These are phyloP conservation scores for Bombus superbus DNA, from an alignment of 1,140 invertebrate genomes.

Conservation along the genomic window DNA sequence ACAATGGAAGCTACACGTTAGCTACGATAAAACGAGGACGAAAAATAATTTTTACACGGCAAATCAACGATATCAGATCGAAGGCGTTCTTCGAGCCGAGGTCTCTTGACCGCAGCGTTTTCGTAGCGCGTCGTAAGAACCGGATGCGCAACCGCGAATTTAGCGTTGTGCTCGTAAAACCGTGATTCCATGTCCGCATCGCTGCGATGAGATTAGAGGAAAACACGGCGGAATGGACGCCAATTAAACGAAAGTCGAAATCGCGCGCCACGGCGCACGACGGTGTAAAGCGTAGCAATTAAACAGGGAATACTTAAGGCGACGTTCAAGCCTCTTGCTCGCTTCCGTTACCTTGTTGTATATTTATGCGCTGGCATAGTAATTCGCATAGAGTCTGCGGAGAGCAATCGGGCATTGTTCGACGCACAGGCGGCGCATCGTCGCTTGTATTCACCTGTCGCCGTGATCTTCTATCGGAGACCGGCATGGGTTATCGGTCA, in stretches of 20 bases:
- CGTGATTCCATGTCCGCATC: conserved; percentile 8
- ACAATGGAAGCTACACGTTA: neutral
- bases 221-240: neutral
- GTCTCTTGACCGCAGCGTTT: neutral
- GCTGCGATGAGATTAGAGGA: conserved; percentile 14
- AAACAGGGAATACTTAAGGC: conserved; percentile 9
- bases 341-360: neutral
- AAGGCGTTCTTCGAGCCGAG: neutral
- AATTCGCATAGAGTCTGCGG: neutral
- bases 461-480: neutral
- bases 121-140: neutral
- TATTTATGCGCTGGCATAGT: neutral
- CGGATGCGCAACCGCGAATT: conserved; percentile 5
- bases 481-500: conserved; percentile 27
- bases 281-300: conserved; percentile 28
- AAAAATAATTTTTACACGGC: too few relatives aligned
- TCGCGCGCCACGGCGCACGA: conserved; percentile 10
- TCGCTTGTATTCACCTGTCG: conserved; percentile 4
- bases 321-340: neutral
- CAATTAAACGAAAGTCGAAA: conserved; percentile 27
- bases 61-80: neutral
- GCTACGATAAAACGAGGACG: too few relatives aligned
- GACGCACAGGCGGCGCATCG: neutral
- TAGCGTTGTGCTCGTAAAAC: conserved; percentile 10
- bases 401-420: conserved; percentile 3